Conservation (phyloP, 2,888 invertebrate genomes). For the Stenodema calcarata region DNA sequence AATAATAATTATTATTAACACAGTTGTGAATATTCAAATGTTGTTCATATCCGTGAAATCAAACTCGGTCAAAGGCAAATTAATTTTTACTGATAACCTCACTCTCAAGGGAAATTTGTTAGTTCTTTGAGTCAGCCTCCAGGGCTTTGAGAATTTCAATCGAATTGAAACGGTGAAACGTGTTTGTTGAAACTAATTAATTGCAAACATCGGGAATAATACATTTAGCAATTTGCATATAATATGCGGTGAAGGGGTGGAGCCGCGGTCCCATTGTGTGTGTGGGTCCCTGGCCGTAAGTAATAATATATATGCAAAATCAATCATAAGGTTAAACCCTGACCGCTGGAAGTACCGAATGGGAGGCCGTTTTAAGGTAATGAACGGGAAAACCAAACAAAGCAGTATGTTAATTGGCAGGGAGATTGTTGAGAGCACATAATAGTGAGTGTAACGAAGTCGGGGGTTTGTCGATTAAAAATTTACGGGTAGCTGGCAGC, state of each 20-base stretch:
- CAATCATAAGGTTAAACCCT: background rate
- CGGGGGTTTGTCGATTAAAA: background rate
- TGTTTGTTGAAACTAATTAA: constrained; percentile 13
- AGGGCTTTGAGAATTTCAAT: background rate
- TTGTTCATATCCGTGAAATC: too few species aligned
- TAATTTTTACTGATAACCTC: background rate
- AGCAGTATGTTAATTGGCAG: background rate
- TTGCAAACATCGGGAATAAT: constrained; percentile 18
- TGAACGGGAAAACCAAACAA: background rate
- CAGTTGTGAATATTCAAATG: too few species aligned
- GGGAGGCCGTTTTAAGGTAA: background rate
- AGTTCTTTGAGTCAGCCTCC: background rate
- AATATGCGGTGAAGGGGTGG: background rate
- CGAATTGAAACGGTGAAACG: background rate
- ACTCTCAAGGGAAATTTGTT: background rate
- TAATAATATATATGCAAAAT: constrained; percentile 5
- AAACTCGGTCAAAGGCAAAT: background rate
- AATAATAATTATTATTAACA: too few species aligned
- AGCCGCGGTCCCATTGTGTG: background rate
- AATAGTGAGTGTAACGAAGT: background rate
- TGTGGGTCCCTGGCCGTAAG: background rate
- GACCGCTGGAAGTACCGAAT: background rate
- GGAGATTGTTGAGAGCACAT: background rate
- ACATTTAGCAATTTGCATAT: constrained; percentile 23
- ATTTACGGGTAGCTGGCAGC: background rate